A percentile compares a stretch with the other conserved stretches of the same genome.
These are phyloP conservation scores for Drosophila monieri DNA, from an alignment of 2,888 invertebrate species.

Conservation along the genomic window DNA sequence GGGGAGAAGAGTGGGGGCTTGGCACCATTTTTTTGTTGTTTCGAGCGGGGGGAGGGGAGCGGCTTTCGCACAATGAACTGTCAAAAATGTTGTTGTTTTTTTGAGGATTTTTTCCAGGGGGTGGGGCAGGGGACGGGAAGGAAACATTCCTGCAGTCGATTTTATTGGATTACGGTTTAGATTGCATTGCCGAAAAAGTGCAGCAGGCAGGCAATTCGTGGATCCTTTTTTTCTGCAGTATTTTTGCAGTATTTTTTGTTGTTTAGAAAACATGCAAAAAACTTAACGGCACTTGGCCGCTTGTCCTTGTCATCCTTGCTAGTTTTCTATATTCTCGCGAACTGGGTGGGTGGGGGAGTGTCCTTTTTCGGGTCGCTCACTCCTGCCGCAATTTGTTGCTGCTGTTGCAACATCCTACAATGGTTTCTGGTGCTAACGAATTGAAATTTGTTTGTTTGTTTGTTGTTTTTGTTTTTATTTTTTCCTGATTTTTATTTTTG, in stretches of 20 bases:
- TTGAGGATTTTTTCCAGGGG: not conserved
- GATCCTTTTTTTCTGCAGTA: conserved; percentile 27
- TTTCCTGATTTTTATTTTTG: not conserved
- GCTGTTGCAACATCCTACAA: conserved; percentile 24
- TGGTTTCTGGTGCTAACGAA: conserved; percentile 62
- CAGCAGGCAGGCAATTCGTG: conserved; percentile 49
- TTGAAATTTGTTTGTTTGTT: conserved; percentile 80
- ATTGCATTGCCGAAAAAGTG: conserved; percentile 72
- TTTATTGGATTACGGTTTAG: conserved; percentile 79
- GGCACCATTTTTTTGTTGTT: not conserved
- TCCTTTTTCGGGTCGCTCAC: conserved; percentile 28
- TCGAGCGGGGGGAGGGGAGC: not conserved
- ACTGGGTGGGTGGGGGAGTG: not conserved
- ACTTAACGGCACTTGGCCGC: conserved; percentile 48
- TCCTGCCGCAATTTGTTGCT: conserved; percentile 34
- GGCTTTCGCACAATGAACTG: conserved; percentile 63
- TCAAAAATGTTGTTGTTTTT: conserved; percentile 59
- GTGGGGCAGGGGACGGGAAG: not conserved
- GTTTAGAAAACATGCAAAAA: conserved; percentile 75
- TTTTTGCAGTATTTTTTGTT: conserved; percentile 30
- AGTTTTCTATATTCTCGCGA: conserved; percentile 25
- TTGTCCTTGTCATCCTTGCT: conserved; percentile 51
- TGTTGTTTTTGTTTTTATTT: conserved; percentile 28
- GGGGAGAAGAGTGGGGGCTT: too few species aligned
- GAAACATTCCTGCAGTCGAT: conserved; percentile 70